Conservation (phyloP, 2,113 vertebrate genomes). For the Chunga burmeisteri region DNA sequence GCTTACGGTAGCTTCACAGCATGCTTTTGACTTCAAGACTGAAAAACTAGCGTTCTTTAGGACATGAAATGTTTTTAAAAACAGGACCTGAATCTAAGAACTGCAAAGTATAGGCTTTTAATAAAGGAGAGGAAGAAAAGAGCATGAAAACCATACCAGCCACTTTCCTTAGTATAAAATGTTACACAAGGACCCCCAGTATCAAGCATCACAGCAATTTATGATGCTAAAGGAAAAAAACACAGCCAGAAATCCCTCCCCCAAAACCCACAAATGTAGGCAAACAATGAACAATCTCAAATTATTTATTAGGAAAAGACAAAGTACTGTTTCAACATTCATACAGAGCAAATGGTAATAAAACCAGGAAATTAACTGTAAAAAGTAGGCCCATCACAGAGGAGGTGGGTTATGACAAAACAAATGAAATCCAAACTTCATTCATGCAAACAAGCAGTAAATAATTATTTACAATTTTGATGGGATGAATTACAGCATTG, state of each 20-base stretch:
- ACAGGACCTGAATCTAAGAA: neutral
- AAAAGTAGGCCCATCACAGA: slow-evolving; percentile 49
- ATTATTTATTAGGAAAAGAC: slow-evolving; percentile 71
- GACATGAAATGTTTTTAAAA: neutral
- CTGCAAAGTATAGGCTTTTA: neutral
- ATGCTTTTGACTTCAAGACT: neutral
- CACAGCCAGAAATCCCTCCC: neutral
- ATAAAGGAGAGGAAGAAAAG: neutral
- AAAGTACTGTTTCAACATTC: slow-evolving; percentile 60
- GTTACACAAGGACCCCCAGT: neutral
- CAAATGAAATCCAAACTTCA: slow-evolving; percentile 57
- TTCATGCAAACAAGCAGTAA: slow-evolving; percentile 69
- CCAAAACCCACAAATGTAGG: neutral
- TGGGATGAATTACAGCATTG: slow-evolving; percentile 60
- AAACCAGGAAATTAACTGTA: slow-evolving; percentile 67
- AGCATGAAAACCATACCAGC: neutral
- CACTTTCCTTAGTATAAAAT: neutral
- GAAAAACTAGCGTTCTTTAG: neutral
- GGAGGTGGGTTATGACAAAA: slow-evolving; percentile 30
- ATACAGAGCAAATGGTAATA: slow-evolving; percentile 65
- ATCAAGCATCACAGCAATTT: neutral
- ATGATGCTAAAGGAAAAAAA: neutral
- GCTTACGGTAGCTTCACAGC: fast-evolving
- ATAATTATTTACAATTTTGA: slow-evolving; percentile 55
- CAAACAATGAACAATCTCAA: slow-evolving; percentile 36